Base-by-base conservation (phyloP, 2,888 invertebrate genomes). In the Branchellion lobata region DNA sequence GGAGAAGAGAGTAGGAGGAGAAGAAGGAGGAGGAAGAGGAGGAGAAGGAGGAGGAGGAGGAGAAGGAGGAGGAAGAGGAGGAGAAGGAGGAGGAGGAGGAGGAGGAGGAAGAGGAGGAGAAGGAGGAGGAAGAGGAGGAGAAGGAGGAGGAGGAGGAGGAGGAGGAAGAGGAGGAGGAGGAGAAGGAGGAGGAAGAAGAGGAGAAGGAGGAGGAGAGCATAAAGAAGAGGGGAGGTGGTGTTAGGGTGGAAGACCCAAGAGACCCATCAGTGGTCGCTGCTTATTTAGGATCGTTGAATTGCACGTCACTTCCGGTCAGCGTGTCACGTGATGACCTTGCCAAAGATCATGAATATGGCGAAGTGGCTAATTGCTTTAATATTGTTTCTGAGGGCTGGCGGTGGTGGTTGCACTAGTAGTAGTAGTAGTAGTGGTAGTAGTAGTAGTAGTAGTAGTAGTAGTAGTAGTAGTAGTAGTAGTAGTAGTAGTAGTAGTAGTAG, bases 401-500 rank as follows among this genome's bases (percentile, higher is more conserved):
- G 47, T 47, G 18, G 47, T 47, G 18, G 47, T 47, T 14, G 47
- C 18, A 47, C 11, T 47, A 47, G 47, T 47, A 47, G 47, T 47
- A 47, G 47, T 47, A 47, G 47, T 47, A 47, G 47, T 47, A 47
- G 47, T 47, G 18, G 47, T 47, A 47, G 47, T 47, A 47, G 47
- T 47, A 47, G 47, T 47, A 47, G 47, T 47, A 47, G 47, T 47
- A 47, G 47, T 47, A 47, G 47, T 47, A 47, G 47, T 47, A 47
- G 47, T 47, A 47, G 47, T 47, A 47, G 47, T 47, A 47, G 47
- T 47, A 47, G 47, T 47, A 47, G 47, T 47, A 47, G 47, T 47
- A 47, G 47, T 47, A 47, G 47, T 47, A 47, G 47, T 47, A 47
- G 61, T 57, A 57, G 61, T 57, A 57, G 61, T 57, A 57, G 61